Percentiles rank a stretch among this genome's conserved stretches.
Evolutionary conservation across 2,888 invertebrate genomes (phyloP).

Genomic region (Eristalis arbustorum): DNA sequence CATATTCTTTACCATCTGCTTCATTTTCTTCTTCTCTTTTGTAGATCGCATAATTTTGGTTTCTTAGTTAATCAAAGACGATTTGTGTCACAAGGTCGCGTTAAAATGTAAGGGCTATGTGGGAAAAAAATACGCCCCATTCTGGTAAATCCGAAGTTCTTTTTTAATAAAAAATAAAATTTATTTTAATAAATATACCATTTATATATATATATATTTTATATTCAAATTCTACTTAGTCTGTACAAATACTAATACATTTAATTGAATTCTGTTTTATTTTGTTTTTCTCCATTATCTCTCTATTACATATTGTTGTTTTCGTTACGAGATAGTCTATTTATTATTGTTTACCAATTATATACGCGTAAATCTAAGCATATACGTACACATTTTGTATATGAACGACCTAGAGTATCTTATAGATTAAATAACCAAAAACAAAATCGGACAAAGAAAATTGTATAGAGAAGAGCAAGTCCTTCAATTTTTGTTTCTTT

Average conservation of each 20-base stretch:
- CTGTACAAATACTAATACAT: constrained; percentile 45
- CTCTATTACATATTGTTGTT: background rate
- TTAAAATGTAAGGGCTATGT: constrained; percentile 8
- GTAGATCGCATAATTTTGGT: constrained; percentile 19
- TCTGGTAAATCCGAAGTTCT: constrained; percentile 25
- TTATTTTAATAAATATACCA: background rate
- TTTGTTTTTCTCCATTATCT: background rate
- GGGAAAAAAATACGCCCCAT: constrained; percentile 1
- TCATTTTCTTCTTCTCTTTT: background rate
- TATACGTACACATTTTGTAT: background rate
- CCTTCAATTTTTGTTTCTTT: background rate
- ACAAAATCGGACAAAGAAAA: background rate
- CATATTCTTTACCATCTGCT: background rate
- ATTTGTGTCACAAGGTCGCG: constrained; percentile 28
- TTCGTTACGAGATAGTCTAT: background rate
- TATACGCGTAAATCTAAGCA: background rate
- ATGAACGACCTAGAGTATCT: constrained; percentile 6
- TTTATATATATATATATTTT: background rate
- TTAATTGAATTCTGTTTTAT: background rate
- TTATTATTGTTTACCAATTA: background rate
- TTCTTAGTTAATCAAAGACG: constrained; percentile 17
- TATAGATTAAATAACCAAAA: background rate
- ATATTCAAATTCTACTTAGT: constrained; percentile 13
- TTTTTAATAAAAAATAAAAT: constrained; percentile 15
- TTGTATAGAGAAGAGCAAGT: background rate